Base-by-base conservation (phyloP, 2,888 invertebrate genomes). In the Eupithecia dodoneata region DNA sequence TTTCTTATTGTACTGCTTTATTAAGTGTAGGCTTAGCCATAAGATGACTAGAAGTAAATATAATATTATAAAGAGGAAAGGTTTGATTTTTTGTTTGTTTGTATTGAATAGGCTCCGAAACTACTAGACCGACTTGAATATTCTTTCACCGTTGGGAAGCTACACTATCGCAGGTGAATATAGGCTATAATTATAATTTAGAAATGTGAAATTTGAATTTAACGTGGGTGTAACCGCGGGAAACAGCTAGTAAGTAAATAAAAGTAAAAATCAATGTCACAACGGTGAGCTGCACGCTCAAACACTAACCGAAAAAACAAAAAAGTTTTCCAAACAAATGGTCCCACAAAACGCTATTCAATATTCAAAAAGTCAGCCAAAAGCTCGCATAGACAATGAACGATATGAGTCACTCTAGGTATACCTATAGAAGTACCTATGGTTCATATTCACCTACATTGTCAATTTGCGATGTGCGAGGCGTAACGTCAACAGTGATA, bases 401-500 rank as follows among this genome's bases (percentile, higher is more conserved):
- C 66, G 42, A 15, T 63, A 75, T 75, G 72, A 66, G 45, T 47
- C 55, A 45, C 41, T 67, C 67, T 75, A 47, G 71, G 70, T 71
- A 71, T 71, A 66, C 41, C 63, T 63, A 63, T 42, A 42, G 6
- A 6, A 13, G 41, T 13, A 42, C 15, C 30, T 66, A 66, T 42
- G 66, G 66, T 42, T 44, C 67, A 44, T n/a, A 44, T 42, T n/a
- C n/a, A 67, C 69, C n/a, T 47, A 18, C 47, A 49, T 30, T 49
- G 70, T 70, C 47, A 70, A 70, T 69, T 30, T 18, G 69, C n/a
- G 47, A 69, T 30, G 70, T 47, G 69, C 69, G 74, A 65, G 71
- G 63, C 55, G 72, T 72, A 74, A 78, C 52, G 42, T 18, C 67
- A 71, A 72, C 79, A 76, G 72, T 74, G 76, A 70, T 74, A 79